Conservation (phyloP, 2,797 vertebrate species). For the Enteromius trimaculatus region DNA sequence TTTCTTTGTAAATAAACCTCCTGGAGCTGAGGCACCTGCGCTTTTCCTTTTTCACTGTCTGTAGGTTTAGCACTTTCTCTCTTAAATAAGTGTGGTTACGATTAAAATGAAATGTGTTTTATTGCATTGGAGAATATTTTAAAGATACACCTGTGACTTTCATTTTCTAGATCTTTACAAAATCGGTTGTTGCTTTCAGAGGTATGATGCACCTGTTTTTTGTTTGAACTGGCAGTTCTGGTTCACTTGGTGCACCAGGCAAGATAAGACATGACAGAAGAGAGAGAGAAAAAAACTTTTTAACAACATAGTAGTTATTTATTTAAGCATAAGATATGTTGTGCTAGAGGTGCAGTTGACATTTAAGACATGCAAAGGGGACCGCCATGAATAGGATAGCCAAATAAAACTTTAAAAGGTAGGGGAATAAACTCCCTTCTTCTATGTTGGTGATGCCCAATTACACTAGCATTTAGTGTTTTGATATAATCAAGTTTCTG, state of each 20-base stretch:
- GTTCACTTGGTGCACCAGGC: constrained; percentile 4
- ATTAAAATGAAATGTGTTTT: not conserved
- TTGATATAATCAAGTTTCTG: not conserved
- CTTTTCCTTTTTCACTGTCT: not conserved
- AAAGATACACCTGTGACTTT: not conserved
- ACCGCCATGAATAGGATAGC: not conserved
- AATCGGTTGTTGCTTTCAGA: not conserved
- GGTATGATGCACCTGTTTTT: not conserved
- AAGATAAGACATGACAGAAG: not conserved
- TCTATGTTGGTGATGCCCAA: not conserved
- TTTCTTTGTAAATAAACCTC: not conserved
- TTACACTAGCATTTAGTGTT: not conserved
- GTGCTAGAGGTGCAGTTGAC: not conserved
- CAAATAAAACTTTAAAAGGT: not conserved
- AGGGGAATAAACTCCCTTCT: not conserved
- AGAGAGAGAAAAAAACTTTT: not conserved
- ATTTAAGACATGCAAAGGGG: not conserved
- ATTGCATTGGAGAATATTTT: not conserved
- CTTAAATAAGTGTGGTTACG: not conserved
- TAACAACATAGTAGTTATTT: not conserved
- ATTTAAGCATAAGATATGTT: not conserved
- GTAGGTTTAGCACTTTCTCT: not conserved
- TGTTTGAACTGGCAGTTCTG: constrained; percentile 1
- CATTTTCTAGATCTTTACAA: not conserved
- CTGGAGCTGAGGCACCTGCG: constrained; percentile 42